Base-by-base conservation (phyloP, 2,888 invertebrate genomes). In the Xestia xanthographa region DNA sequence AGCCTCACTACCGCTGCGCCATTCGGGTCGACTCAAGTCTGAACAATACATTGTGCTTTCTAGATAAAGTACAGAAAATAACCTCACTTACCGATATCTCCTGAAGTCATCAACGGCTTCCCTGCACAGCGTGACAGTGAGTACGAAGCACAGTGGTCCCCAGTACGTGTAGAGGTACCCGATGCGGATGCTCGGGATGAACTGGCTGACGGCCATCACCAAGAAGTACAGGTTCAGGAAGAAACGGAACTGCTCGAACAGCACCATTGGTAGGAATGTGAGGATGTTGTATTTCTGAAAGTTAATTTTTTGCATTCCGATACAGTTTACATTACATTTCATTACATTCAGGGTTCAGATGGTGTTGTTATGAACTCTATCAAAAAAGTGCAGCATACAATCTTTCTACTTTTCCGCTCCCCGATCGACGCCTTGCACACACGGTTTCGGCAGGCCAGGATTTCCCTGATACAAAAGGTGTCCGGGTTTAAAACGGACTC, bases 141-240 rank as follows among this genome's bases (percentile, higher is more conserved):
- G 96, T 43, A 99, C 99, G 96, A 99, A 99, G 89, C 99, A 98
- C 97, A 99, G 94, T 66, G 99, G 99, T 81, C 99, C 99, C 99
- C 99, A 99, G 95, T 99, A 99, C 0, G 99, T 99, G 94, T 99
- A 99, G 65, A 99, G 97, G 93, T 99, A 99, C 4, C 99, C 99
- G 90, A 99, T 99, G 88, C 99, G 97, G 87, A 99, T 98, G 91
- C 99, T 99, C 41, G 99, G 99, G 92, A 99, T 98, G 95, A 99
- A 99, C 96, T 99, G 99, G 91, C 99, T 99, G 73, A 98, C 97
- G 0, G 99, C 99, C 99, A 99, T 99, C 77, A 99, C 97, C 86
- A 99, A 97, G 96, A 99, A 99, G 94, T 99, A 99, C 77, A 99
- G 96, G 96, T 99, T 99, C 86, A 99, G 97, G 95, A 99, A 99